These are phyloP conservation scores for Onthophagus taurus DNA, from an alignment of 1,140 invertebrate genomes.

Conservation along the genomic window DNA sequence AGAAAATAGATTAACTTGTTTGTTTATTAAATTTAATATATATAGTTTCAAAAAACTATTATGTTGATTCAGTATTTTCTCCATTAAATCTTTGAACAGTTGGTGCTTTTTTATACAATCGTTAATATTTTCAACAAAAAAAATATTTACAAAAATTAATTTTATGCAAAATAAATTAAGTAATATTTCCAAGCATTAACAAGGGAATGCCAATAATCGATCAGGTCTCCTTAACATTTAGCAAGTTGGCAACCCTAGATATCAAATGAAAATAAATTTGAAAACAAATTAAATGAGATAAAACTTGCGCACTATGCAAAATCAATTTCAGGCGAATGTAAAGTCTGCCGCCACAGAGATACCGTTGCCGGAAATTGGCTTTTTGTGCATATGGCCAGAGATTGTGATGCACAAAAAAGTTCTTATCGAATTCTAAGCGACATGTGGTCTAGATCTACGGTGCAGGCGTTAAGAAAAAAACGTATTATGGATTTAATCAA, in stretches of 20 bases:
- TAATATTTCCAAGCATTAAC: background rate
- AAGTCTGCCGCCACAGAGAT: constrained; percentile 26
- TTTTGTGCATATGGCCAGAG: constrained; percentile 21
- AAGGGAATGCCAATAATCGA: background rate
- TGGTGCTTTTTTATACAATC: too few species aligned
- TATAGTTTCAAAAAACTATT: too few species aligned
- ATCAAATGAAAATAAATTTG: background rate
- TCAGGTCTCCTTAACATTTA: constrained; percentile 1
- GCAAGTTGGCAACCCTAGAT: constrained; percentile 3
- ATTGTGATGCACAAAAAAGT: constrained; percentile 29
- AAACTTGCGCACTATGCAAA: background rate
- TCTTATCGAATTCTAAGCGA: constrained; percentile 26
- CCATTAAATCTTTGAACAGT: too few species aligned
- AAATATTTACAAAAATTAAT: too few species aligned
- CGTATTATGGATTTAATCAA: constrained; percentile 1
- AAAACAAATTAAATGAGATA: background rate
- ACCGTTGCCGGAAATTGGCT: constrained; percentile 29
- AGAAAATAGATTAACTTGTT: too few species aligned
- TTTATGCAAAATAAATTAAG: background rate
- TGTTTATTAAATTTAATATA: too few species aligned
- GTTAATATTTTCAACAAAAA: too few species aligned
- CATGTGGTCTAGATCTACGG: constrained; percentile 20
- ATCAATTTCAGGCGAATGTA: constrained; percentile 26
- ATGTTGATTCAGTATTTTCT: too few species aligned
- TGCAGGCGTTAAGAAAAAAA: constrained; percentile 16